Evolutionary conservation across 2,888 invertebrate species (phyloP), one percentile per base, ranked within the genome.

Genomic region (Scaptomyza flava): DNA sequence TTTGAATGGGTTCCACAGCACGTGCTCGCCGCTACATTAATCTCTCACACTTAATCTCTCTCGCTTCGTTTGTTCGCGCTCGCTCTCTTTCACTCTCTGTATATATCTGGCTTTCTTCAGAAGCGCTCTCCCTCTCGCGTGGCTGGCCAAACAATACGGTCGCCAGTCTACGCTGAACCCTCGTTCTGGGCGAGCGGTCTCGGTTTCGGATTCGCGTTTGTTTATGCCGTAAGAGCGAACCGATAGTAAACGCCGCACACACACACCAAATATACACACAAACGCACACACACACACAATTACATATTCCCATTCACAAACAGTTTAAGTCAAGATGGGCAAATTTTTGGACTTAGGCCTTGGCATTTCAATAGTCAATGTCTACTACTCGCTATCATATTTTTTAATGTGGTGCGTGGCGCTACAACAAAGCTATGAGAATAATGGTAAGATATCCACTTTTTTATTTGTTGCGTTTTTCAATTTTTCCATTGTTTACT

Each of bases 161-260:
- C 41, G 74, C 59, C 74, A 74, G 74, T 74, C 77, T 74, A 77
- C 74, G 77, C 67, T 76, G 74, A 74, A 76, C 74, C 77, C 74
- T 74, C 74, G 77, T 77, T 74, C 62, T 60, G 72, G 74, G 74
- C 74, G 74, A 74, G 74, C 74, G 74, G 74, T 74, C 73, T 74
- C 73, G 77, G 77, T 66, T 57, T 47, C 33, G 62, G 72, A 48
- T 66, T 76, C 31, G 54, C 76, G 59, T 34, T 48, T 53, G 56
- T 71, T 59, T 34, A 52, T 61, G 47, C 38, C 48, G 23, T 42
- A 52, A 53, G 58, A 67, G 52, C 68, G 59, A 47, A 43, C 30
- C 20, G 45, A 57, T 64, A 43, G 41, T 31, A 27, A 33, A 36
- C 31, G 20, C 20, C 41, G 47, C 61, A 60, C 41, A 27, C 59